Percentiles rank a stretch among this genome's conserved stretches.
phyloP scores from a whole-genome alignment of 2,113 vertebrate genomes.

The Todiramphus saurophagus region DNA sequence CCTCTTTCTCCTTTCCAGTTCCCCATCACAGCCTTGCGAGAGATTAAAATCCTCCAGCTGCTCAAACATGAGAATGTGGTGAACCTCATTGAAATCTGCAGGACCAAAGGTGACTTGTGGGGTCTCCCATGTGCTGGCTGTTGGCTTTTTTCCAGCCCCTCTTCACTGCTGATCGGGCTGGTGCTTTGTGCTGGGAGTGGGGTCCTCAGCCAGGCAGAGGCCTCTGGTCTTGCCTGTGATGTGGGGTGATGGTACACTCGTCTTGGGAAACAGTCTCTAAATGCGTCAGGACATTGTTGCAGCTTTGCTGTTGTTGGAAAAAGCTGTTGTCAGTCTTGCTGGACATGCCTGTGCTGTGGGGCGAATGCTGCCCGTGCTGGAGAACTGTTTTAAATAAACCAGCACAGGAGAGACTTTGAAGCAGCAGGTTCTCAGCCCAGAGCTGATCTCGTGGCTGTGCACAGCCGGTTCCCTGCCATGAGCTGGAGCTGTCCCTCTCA shows the following conservation, averaged over 20 bases:
- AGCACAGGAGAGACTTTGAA: background rate
- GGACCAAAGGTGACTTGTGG: constrained; percentile 88
- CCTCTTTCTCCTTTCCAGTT: constrained; percentile 78
- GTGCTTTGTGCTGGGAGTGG: background rate
- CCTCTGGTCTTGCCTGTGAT: background rate
- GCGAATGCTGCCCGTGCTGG: background rate
- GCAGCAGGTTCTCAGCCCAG: background rate
- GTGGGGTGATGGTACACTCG: background rate
- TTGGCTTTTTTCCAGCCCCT: background rate
- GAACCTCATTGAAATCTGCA: constrained; percentile 97
- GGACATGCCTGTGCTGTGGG: background rate
- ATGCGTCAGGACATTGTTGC: background rate
- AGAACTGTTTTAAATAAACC: background rate
- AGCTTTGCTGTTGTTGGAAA: background rate
- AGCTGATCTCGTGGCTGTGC: background rate
- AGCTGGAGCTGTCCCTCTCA: background rate
- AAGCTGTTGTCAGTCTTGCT: background rate
- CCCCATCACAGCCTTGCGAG: constrained; percentile 94
- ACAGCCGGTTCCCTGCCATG: background rate
- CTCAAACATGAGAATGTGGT: constrained; percentile 98
- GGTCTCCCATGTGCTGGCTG: background rate
- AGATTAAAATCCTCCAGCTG: constrained; percentile 98
- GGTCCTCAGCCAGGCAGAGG: rapidly evolving
- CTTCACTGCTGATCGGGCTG: background rate
- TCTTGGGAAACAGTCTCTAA: background rate